Percentiles rank a stretch among this genome's conserved stretches.
These are phyloP conservation scores for Casuarius casuarius DNA, from an alignment of 2,113 vertebrate genomes.

Conservation along the genomic window DNA sequence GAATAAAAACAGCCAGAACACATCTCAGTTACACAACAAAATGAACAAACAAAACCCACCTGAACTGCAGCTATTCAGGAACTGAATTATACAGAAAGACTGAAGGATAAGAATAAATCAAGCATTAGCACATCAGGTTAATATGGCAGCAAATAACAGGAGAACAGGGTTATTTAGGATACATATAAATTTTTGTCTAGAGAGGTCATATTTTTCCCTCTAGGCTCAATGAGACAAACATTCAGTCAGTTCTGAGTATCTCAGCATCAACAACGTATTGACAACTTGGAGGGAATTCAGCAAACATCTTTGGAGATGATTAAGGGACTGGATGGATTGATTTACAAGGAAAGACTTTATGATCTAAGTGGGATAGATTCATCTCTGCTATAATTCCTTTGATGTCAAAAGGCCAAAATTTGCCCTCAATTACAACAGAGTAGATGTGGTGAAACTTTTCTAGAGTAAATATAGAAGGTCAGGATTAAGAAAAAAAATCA, in stretches of 20 bases:
- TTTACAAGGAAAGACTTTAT: slow-evolving; percentile 76
- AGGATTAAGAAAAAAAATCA: not conserved
- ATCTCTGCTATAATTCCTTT: slow-evolving; percentile 46
- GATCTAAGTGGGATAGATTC: slow-evolving; percentile 57
- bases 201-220: slow-evolving; percentile 46
- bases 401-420: slow-evolving; percentile 54
- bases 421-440: slow-evolving; percentile 32
- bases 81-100: slow-evolving; percentile 56
- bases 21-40: not conserved
- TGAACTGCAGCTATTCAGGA: slow-evolving; percentile 23
- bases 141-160: slow-evolving; percentile 56
- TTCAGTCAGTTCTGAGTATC: slow-evolving; percentile 71
- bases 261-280: slow-evolving; percentile 71
- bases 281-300: slow-evolving; percentile 75
- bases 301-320: slow-evolving; percentile 69
- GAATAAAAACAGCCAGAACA: not conserved
- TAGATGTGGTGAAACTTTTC: not conserved
- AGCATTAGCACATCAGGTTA: slow-evolving; percentile 60
- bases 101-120: slow-evolving; percentile 49
- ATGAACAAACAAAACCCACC: not conserved
- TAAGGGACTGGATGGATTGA: slow-evolving; percentile 71
- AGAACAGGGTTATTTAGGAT: slow-evolving; percentile 59
- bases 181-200: slow-evolving; percentile 62
- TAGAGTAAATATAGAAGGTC: not conserved
- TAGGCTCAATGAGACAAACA: slow-evolving; percentile 65